Base-by-base conservation (phyloP, 30 jellyfish, hydroid and myxozoan species). In the Mastigias papua region DNA sequence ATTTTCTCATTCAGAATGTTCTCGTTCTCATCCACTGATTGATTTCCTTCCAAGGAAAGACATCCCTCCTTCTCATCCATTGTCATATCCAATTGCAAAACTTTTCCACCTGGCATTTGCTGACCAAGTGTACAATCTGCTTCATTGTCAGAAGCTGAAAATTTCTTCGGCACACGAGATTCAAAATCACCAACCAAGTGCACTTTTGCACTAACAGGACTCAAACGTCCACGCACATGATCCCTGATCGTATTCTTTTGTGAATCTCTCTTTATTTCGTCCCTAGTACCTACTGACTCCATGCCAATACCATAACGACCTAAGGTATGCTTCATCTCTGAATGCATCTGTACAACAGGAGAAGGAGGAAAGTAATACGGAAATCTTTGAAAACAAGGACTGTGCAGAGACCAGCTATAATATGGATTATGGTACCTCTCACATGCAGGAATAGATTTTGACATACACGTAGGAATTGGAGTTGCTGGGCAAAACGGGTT, bases 391-490 rank as follows among this genome's bases (percentile, higher is more conserved):
- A 34, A 85, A 62, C 54, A 85, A 20, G 94, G 82, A 13, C 34
- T 79, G 19, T 69, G 94, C 58, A 57, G 28, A 20, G 94, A 85
- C 64, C 88, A 85, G 29, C 94, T 46, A 48, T 46, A 85, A 25
- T 69, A 62, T 1, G 87, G 88, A 76, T 30, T 42, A 22, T 31
- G 82, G 67, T 57, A 60, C 27, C 69, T 28, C 0, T 68, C 71
- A 48, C 78, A 73, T 1, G 88, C 33, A 8, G 94, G 31, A 32
- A 28, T 80, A 1, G 84, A 69, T 11, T 4, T 34, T 27, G 92
- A 86, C 34, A 51, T 46, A 67, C 82, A 85, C 94, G 73, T 85
- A 32, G 94, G 94, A 19, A 85, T 63, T 2, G 94, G 94, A 51
- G 75, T 35, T 16, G 83, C 31, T 0, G 94, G 88, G 51, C 86